phyloP scores from a whole-genome alignment of 2,888 invertebrate species.

The Agriopis marginaria region DNA sequence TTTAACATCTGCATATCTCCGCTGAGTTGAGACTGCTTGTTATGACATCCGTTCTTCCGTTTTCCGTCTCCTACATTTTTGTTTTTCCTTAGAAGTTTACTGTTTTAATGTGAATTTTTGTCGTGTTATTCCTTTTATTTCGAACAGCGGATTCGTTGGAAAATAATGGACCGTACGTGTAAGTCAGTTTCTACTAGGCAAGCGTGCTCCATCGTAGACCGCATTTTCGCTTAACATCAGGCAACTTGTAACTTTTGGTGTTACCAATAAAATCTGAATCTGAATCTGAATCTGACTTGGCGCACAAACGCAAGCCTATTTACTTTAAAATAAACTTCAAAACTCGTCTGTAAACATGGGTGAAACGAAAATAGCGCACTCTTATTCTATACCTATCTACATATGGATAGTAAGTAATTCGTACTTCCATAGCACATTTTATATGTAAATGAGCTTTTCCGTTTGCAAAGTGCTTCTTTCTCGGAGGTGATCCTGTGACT shows the following conservation, averaged over 20 bases:
- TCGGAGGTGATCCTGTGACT: conserved; percentile 66
- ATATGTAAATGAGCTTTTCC: conserved; percentile 73
- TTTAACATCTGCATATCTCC: conserved; percentile 68
- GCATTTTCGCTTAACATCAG: too few relatives aligned
- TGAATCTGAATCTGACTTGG: too few relatives aligned
- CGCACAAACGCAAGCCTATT: too few relatives aligned
- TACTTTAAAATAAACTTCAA: too few relatives aligned
- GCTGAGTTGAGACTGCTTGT: conserved; percentile 54
- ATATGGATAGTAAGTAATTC: conserved; percentile 26
- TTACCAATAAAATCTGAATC: too few relatives aligned
- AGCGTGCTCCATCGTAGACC: too few relatives aligned
- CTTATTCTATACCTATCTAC: conserved; percentile 42
- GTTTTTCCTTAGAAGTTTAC: conserved; percentile 10
- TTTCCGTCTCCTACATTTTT: conserved; percentile 55
- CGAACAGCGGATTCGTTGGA: not conserved
- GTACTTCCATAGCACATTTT: conserved; percentile 60
- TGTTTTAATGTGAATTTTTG: conserved; percentile 17
- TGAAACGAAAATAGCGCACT: conserved; percentile 35
- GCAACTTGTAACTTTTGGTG: too few relatives aligned
- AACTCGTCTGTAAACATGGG: conserved; percentile 9
- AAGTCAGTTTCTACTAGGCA: too few relatives aligned
- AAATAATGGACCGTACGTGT: not conserved
- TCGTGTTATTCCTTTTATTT: conserved; percentile 7
- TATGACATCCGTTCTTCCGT: conserved; percentile 67
- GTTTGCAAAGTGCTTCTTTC: conserved; percentile 70